A percentile compares a stretch with the other conserved stretches of the same genome.
Evolutionary conservation across 2,888 invertebrate genomes (phyloP).

Genomic region (Nomada fabriciana): DNA sequence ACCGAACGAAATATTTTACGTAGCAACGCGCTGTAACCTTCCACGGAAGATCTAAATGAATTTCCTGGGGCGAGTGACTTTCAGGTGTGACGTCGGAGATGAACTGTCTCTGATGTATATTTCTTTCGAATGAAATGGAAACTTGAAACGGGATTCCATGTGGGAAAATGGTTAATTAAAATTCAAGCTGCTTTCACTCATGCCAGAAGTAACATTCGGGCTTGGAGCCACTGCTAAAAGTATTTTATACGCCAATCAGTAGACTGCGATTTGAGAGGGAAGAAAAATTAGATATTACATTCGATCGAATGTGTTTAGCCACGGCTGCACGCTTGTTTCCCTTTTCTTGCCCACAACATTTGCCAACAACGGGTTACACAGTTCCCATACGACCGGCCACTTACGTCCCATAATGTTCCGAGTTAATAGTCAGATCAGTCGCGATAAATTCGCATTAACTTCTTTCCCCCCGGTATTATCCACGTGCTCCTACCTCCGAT

Average conservation of each 20-base stretch:
- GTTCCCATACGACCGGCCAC: constrained; percentile 47
- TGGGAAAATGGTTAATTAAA: no score
- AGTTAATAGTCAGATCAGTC: constrained; percentile 67
- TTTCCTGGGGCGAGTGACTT: no score
- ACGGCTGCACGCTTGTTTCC: constrained; percentile 27
- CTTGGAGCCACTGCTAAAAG: not conserved
- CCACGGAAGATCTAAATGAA: no score
- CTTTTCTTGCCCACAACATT: constrained; percentile 37
- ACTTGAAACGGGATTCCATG: no score
- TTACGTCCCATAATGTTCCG: constrained; percentile 63
- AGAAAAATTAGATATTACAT: constrained; percentile 22
- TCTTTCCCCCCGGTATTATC: constrained; percentile 34
- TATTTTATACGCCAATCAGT: constrained; percentile 20
- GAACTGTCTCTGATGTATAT: no score
- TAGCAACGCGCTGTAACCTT: no score
- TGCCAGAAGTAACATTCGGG: no score
- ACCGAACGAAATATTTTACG: no score
- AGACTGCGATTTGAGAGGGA: not conserved
- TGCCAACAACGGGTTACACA: constrained; percentile 33
- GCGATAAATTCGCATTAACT: constrained; percentile 63
- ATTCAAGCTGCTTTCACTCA: no score
- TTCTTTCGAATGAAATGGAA: no score
- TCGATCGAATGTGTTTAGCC: constrained; percentile 10
- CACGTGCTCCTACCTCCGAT: constrained; percentile 54
- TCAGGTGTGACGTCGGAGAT: no score